Evolutionary conservation across 2,113 vertebrate genomes (phyloP), one percentile per base, ranked within the genome.

Genomic region (Chlamydotis undulata): DNA sequence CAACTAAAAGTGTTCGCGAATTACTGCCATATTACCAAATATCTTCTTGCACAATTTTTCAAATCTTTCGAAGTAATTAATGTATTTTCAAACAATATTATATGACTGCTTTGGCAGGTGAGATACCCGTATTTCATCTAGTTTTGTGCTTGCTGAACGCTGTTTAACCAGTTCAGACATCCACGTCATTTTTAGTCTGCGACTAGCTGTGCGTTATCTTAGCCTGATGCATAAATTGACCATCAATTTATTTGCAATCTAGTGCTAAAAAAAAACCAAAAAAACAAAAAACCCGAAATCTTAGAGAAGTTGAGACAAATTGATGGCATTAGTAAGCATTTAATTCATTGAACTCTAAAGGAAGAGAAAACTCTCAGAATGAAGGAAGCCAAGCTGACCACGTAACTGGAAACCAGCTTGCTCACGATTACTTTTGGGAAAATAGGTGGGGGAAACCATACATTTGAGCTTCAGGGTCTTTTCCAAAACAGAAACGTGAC

Each of bases 401-500:
- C 2, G 13, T 76, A 97, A 93, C 86, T 71, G 77, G 67, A 97
- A 95, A 94, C 82, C 35, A 2, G 41, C 33, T 78, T 71, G 22
- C 60, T 90, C 82, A 83, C 21, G 80, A 93, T 95, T 96, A 91
- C 59, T 73, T 65, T n/a, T 19, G 19, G 60, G 37, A 74, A 60
- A 25, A 69, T 21, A 59, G 8, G 24, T 1, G 2, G 14, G 25
- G 65, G 10, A 25, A 89, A 56, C n/a, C 45, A 19, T 64, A 56
- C 37, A 53, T 79, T 92, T 89, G 64, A 90, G 87, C 82, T 93
- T 83, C 50, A 96, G 96, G 70, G 87, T 24, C 43, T 89, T 96
- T 87, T 60, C 86, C 90, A 85, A 94, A 95, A 35, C 87, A 97
- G 87, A 94, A 97, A 87, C 70, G 93, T 95, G 98, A 96, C 94